Evolutionary conservation across 2,797 vertebrate genomes (phyloP), one percentile per base, ranked within the genome.

Genomic region (Dipus sagitta): DNA sequence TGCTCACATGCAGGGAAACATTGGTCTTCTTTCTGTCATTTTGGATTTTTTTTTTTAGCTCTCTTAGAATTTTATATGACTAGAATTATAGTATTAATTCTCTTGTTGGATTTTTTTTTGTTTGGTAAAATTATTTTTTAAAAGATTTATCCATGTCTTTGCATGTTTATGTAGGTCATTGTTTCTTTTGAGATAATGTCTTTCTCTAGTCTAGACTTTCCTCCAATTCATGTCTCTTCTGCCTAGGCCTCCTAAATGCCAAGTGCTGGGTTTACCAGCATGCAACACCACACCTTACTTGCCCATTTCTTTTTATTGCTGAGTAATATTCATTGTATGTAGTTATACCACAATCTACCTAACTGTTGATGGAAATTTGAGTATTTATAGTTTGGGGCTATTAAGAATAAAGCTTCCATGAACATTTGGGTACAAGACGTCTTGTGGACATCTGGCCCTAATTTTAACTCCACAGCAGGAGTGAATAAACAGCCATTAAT

Each of bases 371-470:
- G 62, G 58, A 90, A 81, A 78, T 77, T 38, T 78, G 70, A 78
- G n/a, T 34, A 21, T 67, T 90, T 86, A 47, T n/a, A 74, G 10
- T 82, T 94, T 85, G 14, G 60, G 18, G 47, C 62, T 64, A 70
- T 65, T 75, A 64, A 62, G 24, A 72, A 58, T 52, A 72, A 88
- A 83, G 52, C 34, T 95, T 20, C 38, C 42, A n/a, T 38, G n/a
- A 67, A 62, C 30, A 74, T 77, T 72, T 74, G 71, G 24, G 47
- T 78, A 78, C 17, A 62, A 78, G 58, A 85, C 58, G 58, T 86
- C 90, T 86, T 65, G 30, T 86, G 79, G 74, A 79, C 80, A 92
- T 92, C 58, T 92, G 86, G 80, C 52, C 30, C 47, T 86, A 74
- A 90, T 93, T 90, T 74, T 91, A 87, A 79, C 32, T 82, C 4